These are phyloP conservation scores for Podarcis muralis DNA, from an alignment of 2,113 vertebrate species.

Conservation along the genomic window DNA sequence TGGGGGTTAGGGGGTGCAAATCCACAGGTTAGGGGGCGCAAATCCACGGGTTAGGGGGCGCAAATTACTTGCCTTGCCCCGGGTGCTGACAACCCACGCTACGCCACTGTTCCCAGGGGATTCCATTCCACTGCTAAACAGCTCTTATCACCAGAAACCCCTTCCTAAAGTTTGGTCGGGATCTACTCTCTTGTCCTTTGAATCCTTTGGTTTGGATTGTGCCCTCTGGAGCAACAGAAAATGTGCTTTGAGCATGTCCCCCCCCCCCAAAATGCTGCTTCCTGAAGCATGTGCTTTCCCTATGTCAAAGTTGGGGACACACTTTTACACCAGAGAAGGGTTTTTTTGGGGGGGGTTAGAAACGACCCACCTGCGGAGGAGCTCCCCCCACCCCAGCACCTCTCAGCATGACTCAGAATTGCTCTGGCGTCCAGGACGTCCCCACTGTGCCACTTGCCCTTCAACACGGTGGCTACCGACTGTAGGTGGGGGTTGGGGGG, in stretches of 20 bases:
- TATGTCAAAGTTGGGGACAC: not conserved
- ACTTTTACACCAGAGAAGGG: not conserved
- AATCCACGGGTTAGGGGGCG: too few species aligned
- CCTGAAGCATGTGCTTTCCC: not conserved
- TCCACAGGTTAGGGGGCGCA: too few species aligned
- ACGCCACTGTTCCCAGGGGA: too few species aligned
- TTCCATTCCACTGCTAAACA: too few species aligned
- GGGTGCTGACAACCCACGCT: too few species aligned
- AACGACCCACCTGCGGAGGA: fast-evolving
- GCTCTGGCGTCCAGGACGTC: not conserved
- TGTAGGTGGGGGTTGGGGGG: not conserved
- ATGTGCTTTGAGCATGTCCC: not conserved
- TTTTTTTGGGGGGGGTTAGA: not conserved
- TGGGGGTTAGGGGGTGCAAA: too few species aligned
- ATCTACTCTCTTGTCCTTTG: too few species aligned
- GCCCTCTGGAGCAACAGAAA: not conserved
- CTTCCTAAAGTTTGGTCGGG: too few species aligned
- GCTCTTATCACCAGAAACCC: too few species aligned
- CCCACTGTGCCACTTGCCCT: too few species aligned
- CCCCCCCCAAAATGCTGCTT: not conserved
- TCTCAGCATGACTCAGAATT: not conserved
- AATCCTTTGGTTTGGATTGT: not conserved
- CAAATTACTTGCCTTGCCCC: too few species aligned
- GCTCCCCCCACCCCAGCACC: not conserved
- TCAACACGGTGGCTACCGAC: not conserved